Evolutionary conservation across 2,888 invertebrate genomes (phyloP).

Genomic region (Sicus ferrugineus): DNA sequence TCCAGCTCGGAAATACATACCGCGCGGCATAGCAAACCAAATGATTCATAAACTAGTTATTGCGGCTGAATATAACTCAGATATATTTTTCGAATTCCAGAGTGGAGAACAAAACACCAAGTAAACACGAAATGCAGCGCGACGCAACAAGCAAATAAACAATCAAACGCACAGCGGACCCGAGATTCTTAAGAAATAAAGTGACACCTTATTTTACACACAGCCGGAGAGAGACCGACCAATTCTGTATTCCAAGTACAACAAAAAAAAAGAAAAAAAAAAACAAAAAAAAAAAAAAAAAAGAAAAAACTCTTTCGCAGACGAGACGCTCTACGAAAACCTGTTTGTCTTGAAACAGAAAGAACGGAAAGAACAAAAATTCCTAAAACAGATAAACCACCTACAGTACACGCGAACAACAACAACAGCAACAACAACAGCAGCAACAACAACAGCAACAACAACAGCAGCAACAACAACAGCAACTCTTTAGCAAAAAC

Average conservation of each 20-base stretch:
- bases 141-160: neutral
- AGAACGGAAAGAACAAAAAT: too few species aligned
- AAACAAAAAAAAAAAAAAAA: conserved; percentile 18
- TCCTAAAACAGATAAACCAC: conserved; percentile 38
- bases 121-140: neutral
- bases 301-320: conserved; percentile 1
- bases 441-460: conserved; percentile 36
- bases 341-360: conserved; percentile 27
- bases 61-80: neutral
- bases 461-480: conserved; percentile 28
- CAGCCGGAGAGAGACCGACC: conserved; percentile 2
- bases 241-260: neutral
- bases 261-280: neutral
- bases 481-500: conserved; percentile 1
- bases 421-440: conserved; percentile 22
- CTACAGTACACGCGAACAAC: conserved; percentile 34
- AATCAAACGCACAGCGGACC: neutral
- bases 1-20: neutral
- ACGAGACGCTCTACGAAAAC: conserved; percentile 18
- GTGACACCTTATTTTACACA: conserved; percentile 28
- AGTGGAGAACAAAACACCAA: neutral
- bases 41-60: conserved; percentile 33
- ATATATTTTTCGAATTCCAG: conserved; percentile 19
- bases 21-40: neutral
- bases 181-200: conserved; percentile 16